Conservation (phyloP, 1,140 invertebrate genomes). For the Diorhabda carinulata region DNA sequence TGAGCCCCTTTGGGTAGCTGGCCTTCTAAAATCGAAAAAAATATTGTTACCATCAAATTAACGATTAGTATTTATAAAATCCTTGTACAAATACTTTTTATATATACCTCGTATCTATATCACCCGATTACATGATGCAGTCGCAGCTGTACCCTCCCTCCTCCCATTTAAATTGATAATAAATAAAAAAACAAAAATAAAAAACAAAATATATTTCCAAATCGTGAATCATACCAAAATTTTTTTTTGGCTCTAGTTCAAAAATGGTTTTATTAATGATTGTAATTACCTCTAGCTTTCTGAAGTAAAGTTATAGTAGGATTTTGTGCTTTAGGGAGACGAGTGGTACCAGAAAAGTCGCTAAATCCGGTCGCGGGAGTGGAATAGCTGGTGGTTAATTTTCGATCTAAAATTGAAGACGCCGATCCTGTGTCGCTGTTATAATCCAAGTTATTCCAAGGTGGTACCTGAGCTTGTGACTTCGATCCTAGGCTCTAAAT, state of each 20-base stretch:
- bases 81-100: too few relatives aligned
- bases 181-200: too few relatives aligned
- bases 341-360: constrained; percentile 48
- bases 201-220: too few relatives aligned
- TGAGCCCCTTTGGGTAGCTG: constrained; percentile 73
- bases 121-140: too few relatives aligned
- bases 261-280: neutral
- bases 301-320: constrained; percentile 84
- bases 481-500: constrained; percentile 18
- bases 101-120: too few relatives aligned
- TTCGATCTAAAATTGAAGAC: constrained; percentile 50
- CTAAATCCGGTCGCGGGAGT: constrained; percentile 60
- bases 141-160: too few relatives aligned
- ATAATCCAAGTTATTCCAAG: constrained; percentile 45
- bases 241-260: too few relatives aligned
- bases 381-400: constrained; percentile 62
- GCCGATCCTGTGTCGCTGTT: constrained; percentile 33
- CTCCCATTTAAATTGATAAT: too few relatives aligned
- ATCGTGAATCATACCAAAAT: too few relatives aligned
- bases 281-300: constrained; percentile 73
- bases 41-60: too few relatives aligned
- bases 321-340: constrained; percentile 76
- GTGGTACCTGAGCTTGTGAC: constrained; percentile 34
- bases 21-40: constrained; percentile 62
- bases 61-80: too few relatives aligned